Evolutionary conservation across 2,888 invertebrate species (phyloP), one percentile per base, ranked within the genome.

Genomic region (Rutpela maculata): DNA sequence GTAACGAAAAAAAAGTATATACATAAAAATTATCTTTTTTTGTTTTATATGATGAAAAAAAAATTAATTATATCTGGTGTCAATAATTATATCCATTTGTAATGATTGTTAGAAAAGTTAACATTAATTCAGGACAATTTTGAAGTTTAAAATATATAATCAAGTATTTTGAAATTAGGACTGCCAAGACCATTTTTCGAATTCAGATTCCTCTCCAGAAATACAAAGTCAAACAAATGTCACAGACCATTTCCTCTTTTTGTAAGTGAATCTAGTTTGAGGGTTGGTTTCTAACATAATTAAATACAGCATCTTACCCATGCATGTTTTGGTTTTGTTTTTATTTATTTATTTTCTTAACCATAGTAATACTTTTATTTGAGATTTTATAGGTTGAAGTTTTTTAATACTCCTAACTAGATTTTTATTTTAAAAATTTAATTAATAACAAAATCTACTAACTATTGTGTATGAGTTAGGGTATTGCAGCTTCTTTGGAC

Each of bases 201-300:
- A 85, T 81, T 78, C 83, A 80, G 80, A 80, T 74, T 80, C 80
- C 18, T 59, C 81, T 15, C 80, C 82, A 38, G 82, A 82, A 74
- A 80, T 82, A 71, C 82, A 77, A 78, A 78, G 82, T 79, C 82
- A 80, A 82, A 81, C 77, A 78, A 81, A 80, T 79, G 78, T 80
- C 77, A 81, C 82, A 79, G 85, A 86, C 81, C 85, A 84, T 85
- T 83, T 86, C 83, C 85, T 86, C 83, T 85, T 85, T 84, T 87
- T 86, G 87, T 86, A 87, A 86, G 87, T 86, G 79, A 71, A 66
- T 76, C 15, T 55, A 74, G 72, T 72, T 72, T 72, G 72, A 68
- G 71, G 68, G 73, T 82, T 83, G 80, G 77, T 50, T 18, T 72
- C 62, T 63, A 62, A 72, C 72, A 22, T 67, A 22, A 62, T 72